phyloP scores from a whole-genome alignment of 2,888 invertebrate genomes.

The Andrena flavipes region DNA sequence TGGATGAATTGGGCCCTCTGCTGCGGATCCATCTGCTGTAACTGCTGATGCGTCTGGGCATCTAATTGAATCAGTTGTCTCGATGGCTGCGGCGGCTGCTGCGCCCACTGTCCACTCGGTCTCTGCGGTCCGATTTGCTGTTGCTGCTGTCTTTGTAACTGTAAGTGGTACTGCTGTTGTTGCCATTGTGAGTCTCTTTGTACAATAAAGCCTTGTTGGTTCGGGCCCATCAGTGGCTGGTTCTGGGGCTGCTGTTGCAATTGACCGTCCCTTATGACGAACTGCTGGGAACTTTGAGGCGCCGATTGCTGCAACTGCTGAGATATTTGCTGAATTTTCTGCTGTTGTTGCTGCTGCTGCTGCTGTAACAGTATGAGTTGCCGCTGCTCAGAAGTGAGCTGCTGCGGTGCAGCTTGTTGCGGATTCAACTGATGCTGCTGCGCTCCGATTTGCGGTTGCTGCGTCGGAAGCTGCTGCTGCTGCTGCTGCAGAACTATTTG shows the following conservation, averaged over 20 bases:
- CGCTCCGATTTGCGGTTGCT: constrained; percentile 70
- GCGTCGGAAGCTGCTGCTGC: constrained; percentile 71
- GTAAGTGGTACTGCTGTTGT: constrained; percentile 86
- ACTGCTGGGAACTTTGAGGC: constrained; percentile 82
- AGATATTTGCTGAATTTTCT: constrained; percentile 84
- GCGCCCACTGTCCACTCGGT: constrained; percentile 83
- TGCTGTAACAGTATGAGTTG: constrained; percentile 86
- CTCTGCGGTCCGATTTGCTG: constrained; percentile 81
- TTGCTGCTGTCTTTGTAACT: constrained; percentile 84
- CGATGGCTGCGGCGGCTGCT: constrained; percentile 87
- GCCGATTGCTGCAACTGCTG: constrained; percentile 85
- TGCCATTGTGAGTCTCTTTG: constrained; percentile 88
- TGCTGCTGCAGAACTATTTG: constrained; percentile 77
- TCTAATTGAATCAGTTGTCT: constrained; percentile 92
- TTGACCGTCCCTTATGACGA: constrained; percentile 84
- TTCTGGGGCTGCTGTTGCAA: constrained; percentile 82
- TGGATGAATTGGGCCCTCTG: constrained; percentile 93
- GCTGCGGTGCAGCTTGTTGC: constrained; percentile 77
- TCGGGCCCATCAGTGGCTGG: constrained; percentile 81
- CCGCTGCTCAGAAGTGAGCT: constrained; percentile 80
- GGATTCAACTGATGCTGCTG: constrained; percentile 72
- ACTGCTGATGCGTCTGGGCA: constrained; percentile 92
- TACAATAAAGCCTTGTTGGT: constrained; percentile 81
- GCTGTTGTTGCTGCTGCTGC: constrained; percentile 87
- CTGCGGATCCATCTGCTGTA: constrained; percentile 93